Evolutionary conservation across 2,113 vertebrate species (phyloP).

Genomic region (Laterallus jamaicensis): DNA sequence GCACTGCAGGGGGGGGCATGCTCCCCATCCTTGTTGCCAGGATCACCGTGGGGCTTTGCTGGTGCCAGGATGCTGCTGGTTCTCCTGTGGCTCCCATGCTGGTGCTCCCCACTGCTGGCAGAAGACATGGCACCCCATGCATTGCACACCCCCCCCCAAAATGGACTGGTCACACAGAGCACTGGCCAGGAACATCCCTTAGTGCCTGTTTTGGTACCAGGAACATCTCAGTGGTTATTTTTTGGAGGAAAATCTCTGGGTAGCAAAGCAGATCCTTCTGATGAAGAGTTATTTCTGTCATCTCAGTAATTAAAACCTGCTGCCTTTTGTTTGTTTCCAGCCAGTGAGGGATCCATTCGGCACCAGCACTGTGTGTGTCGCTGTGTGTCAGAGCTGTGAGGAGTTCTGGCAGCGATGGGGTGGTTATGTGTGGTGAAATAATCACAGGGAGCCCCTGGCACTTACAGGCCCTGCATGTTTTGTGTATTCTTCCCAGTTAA

Average conservation of each 20-base stretch:
- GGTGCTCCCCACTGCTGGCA: neutral
- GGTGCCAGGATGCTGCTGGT: fast-evolving
- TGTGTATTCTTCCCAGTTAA: too few species aligned
- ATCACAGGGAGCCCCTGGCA: neutral
- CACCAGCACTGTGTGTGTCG: fast-evolving
- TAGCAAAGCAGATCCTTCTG: neutral
- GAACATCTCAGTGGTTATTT: fast-evolving
- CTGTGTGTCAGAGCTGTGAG: neutral
- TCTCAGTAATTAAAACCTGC: neutral
- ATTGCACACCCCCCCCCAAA: neutral
- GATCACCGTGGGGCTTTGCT: fast-evolving
- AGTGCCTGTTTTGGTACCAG: neutral
- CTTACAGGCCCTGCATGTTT: too few species aligned
- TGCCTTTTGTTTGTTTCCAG: neutral
- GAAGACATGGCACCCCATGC: neutral
- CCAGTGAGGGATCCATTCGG: neutral
- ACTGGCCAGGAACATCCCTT: fast-evolving
- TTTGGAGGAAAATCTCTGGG: neutral
- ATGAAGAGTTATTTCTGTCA: neutral
- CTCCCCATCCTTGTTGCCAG: fast-evolving
- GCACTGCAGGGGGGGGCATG: fast-evolving
- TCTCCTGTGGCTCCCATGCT: fast-evolving
- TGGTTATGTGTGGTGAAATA: neutral
- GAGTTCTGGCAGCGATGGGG: neutral
- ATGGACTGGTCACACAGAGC: fast-evolving